Base-by-base conservation (phyloP, 1,140 invertebrate species). In the Polypedilum vanderplanki region DNA sequence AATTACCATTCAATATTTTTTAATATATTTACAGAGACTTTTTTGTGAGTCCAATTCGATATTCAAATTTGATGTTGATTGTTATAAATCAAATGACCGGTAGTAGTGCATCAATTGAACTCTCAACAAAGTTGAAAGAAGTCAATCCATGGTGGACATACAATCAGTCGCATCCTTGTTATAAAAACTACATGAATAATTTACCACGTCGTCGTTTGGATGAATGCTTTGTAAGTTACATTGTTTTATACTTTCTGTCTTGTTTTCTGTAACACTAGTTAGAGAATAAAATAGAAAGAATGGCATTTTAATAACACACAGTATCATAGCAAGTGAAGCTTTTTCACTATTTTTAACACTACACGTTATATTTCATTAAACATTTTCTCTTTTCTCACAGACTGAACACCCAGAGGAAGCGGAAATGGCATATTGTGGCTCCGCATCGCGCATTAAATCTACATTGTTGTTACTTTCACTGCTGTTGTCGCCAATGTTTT, bases 11-110 rank as follows among this genome's bases (percentile, higher is more conserved):
- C 41, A n/a, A 33, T 7, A 74, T 79, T 84, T 82, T 75, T 78
- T 80, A 57, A 12, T n/a, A 15, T 57, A 74, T 81, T 79, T 86
- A 78, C 79, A 93, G 92, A 83, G 87, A 88, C 12, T 90, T 90
- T 79, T 88, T 88, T 78, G 86, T 92, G 2, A 89, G 90, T 78
- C 87, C 85, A 78, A 88, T 94, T 73, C 87, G 88, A 0, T 85
- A 90, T 77, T 92, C 90, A 9, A 96, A 96, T 84, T 83, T 96
- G 73, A 79, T 96, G 9, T 83, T 96, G 67, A 86, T 96, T 4
- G 91, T 94, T 0, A 87, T 93, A 1, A 87, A 92, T 76, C 81
- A 78, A n/a, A 82, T 8, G 17, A 77, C n/a, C 75, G 75, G 74
- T 74, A 79, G 8, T 78, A 79, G 64, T 75, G 78, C 57, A 80